Conservation (phyloP, 1,140 invertebrate genomes). For the Tachypleus tridentatus region DNA sequence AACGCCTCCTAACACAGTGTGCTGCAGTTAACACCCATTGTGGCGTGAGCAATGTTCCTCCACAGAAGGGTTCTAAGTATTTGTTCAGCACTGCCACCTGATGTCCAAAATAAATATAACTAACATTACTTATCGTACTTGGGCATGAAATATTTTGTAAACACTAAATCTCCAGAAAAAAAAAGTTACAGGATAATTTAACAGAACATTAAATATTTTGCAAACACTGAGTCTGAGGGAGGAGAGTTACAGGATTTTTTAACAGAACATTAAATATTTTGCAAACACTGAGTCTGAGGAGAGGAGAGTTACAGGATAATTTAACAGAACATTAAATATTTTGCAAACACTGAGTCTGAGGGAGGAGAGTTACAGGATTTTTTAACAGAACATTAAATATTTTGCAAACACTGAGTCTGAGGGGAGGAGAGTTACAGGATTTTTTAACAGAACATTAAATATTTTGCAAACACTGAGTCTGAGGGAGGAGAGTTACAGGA, state of each 20-base stretch:
- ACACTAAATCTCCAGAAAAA: conserved; percentile 5
- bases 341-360: too few species aligned
- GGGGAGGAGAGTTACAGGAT: not conserved
- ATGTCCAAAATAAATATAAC: not conserved
- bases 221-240: not conserved
- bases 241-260: not conserved
- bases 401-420: not conserved
- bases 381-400: not conserved
- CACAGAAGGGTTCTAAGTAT: conserved; percentile 70
- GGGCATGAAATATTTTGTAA: not conserved
- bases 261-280: not conserved
- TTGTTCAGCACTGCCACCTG: conserved; percentile 46
- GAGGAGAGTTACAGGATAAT: not conserved
- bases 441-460: not conserved
- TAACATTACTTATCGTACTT: not conserved
- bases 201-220: conserved; percentile 1
- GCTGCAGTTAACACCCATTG: conserved; percentile 82
- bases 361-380: conserved; percentile 6
- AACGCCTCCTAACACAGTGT: conserved; percentile 64
- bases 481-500: conserved; percentile 4
- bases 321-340: not conserved
- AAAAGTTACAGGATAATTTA: conserved; percentile 10
- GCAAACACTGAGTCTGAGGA: too few species aligned
- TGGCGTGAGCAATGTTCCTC: conserved; percentile 72
- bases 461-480: too few species aligned